These are phyloP conservation scores for Amphiprion ocellaris DNA, from an alignment of 2,113 vertebrate genomes.

Conservation along the genomic window DNA sequence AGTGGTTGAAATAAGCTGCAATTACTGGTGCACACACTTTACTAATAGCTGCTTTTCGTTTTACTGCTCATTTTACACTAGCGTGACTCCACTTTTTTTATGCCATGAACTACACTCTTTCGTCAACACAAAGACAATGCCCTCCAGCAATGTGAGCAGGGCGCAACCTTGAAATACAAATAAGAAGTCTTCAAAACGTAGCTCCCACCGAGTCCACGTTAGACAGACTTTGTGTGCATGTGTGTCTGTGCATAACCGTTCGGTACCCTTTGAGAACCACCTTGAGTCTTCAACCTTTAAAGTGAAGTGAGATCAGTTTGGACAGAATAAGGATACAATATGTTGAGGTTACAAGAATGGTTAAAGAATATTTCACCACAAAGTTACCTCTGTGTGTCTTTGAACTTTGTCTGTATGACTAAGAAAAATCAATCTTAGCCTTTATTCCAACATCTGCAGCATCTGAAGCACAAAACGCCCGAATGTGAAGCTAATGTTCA, in stretches of 20 bases:
- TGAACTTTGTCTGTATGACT: not conserved
- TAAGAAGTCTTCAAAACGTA: slow-evolving; percentile 59
- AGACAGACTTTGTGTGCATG: slow-evolving; percentile 23
- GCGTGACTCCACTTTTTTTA: slow-evolving; percentile 39
- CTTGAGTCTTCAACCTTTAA: slow-evolving; percentile 64
- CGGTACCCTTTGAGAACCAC: slow-evolving; percentile 51
- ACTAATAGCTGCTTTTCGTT: slow-evolving; percentile 21
- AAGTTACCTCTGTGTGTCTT: not conserved
- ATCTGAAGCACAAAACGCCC: not conserved
- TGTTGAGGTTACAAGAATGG: slow-evolving; percentile 15
- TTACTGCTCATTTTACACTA: not conserved
- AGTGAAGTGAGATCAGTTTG: slow-evolving; percentile 41
- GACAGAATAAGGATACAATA: slow-evolving; percentile 55
- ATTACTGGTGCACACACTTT: not conserved
- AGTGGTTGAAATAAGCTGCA: not conserved
- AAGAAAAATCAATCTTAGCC: not conserved
- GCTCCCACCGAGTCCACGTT: slow-evolving; percentile 38
- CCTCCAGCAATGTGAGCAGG: slow-evolving; percentile 65
- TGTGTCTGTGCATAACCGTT: slow-evolving; percentile 29
- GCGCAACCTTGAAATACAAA: slow-evolving; percentile 70
- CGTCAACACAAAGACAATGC: slow-evolving; percentile 57
- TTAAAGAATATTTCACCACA: slow-evolving; percentile 9
- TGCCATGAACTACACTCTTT: slow-evolving; percentile 33
- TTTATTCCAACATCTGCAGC: not conserved
- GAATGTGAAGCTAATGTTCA: not conserved